A percentile compares a stretch with the other conserved stretches of the same genome.
These are phyloP conservation scores for Hyles vespertilio DNA, from an alignment of 1,140 invertebrate genomes.

Conservation along the genomic window DNA sequence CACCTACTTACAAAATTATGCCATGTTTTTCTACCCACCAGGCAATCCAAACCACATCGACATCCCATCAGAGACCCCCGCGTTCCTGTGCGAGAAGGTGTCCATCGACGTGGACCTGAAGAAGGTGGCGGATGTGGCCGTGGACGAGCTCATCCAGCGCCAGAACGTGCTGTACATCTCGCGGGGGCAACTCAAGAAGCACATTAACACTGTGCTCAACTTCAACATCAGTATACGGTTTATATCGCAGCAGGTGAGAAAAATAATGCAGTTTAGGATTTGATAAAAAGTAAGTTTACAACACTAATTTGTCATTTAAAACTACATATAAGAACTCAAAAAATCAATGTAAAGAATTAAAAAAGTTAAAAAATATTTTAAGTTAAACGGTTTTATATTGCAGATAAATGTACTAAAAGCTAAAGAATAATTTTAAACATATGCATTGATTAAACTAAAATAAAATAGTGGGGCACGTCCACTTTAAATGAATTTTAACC, in stretches of 20 bases:
- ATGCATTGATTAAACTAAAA: too few species aligned
- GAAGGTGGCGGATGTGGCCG: constrained; percentile 92
- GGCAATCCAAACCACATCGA: constrained; percentile 77
- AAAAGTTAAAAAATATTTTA: too few species aligned
- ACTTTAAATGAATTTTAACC: too few species aligned
- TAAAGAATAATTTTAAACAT: too few species aligned
- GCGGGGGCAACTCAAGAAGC: constrained; percentile 90
- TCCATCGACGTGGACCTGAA: constrained; percentile 92
- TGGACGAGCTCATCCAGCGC: constrained; percentile 87
- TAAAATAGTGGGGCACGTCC: too few species aligned
- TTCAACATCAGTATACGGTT: constrained; percentile 91
- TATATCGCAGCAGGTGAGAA: constrained; percentile 88
- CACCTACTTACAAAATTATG: not conserved
- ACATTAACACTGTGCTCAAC: constrained; percentile 91
- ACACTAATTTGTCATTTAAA: too few species aligned
- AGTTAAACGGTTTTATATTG: too few species aligned
- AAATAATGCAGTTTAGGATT: too few species aligned
- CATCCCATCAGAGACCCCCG: constrained; percentile 86
- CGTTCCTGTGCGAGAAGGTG: constrained; percentile 95
- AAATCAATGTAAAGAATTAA: too few species aligned
- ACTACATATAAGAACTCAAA: too few species aligned
- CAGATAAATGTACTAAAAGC: too few species aligned
- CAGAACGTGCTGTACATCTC: constrained; percentile 91
- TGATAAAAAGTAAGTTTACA: too few species aligned
- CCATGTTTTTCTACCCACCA: not conserved